Evolutionary conservation across 92 coral and sea anemone genomes (phyloP), one percentile per base, ranked within the genome.

Genomic region (Siderastrea siderea): DNA sequence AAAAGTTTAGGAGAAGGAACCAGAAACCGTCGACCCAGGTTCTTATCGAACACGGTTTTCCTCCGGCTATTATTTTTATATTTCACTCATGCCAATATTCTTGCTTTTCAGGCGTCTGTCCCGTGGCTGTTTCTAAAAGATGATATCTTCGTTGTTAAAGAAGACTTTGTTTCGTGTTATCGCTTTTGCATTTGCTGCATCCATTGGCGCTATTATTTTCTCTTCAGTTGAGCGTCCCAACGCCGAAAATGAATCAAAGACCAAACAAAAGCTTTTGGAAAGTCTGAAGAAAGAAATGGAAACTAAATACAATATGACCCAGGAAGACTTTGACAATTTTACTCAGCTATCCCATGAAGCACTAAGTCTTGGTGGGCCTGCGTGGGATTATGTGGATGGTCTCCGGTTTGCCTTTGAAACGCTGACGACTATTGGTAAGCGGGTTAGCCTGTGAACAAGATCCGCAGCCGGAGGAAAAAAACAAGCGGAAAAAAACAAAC

Each of bases 401-500:
- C 47, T 77, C 50, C 77, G 69, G 83, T 85, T 50, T 59, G 68
- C 89, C 83, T 85, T 85, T 9, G 80, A 85, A 59, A 85, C 89
- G 1, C 52, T 85, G 38, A 85, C 89, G 6, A 85, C 89, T 1
- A 85, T 85, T 14, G 89, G 89, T 85, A 77, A 84, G 81, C 14
- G 45, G 54, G 13, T 13, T 13, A 13, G 15, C 4, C 7, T 72
- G 77, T 10, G 5, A 5, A 14, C 47, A n/a, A 26, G 38, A 26
- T 26, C 38, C 38, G 38, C 38, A 26, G 38, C 38, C 38, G 38
- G 38, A 26, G 38, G 38, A 26, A 26, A 26, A 26, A 26, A 26
- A 0, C 38, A 26, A 26, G 38, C 38, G 38, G 38, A 26, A 26
- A 0, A 26, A 26, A 26, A 26, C 38, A 26, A 26, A 26, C 38